phyloP scores from a whole-genome alignment of 2,113 vertebrate genomes.

The Gymnogyps californianus region DNA sequence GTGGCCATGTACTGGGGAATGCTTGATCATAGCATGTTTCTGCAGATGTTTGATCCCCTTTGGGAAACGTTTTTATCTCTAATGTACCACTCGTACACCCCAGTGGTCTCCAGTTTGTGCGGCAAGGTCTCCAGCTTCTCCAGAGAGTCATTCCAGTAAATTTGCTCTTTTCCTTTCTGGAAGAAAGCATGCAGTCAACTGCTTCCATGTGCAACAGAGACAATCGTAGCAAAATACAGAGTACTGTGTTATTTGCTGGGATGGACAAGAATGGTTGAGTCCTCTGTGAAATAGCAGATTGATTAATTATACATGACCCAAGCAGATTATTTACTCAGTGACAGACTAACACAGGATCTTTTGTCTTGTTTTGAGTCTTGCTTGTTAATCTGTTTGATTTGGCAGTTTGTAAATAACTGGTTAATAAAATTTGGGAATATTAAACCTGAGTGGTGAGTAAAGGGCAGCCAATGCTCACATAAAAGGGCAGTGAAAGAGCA shows the following conservation, averaged over 20 bases:
- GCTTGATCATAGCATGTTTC: not conserved
- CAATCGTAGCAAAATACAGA: not conserved
- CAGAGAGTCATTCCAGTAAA: not conserved
- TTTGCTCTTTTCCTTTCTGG: not conserved
- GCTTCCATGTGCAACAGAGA: not conserved
- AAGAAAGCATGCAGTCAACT: not conserved
- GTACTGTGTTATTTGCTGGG: not conserved
- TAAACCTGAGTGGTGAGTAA: constrained; percentile 11
- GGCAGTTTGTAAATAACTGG: constrained; percentile 53
- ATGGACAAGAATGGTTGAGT: not conserved
- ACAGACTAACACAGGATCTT: constrained; percentile 25
- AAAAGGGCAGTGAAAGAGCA: not conserved
- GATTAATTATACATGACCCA: constrained; percentile 59
- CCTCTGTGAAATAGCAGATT: constrained; percentile 27
- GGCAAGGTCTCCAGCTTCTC: not conserved
- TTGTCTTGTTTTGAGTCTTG: constrained; percentile 39
- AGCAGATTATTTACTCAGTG: constrained; percentile 64
- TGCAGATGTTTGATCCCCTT: not conserved
- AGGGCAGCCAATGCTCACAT: constrained; percentile 16
- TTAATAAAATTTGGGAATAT: constrained; percentile 61
- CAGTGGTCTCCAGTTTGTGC: not conserved
- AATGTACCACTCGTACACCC: not conserved
- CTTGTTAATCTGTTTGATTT: constrained; percentile 53
- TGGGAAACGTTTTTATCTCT: not conserved
- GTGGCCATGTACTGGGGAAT: not conserved